Conservation (phyloP, 2,113 vertebrate species). For the Orycteropus afer region DNA sequence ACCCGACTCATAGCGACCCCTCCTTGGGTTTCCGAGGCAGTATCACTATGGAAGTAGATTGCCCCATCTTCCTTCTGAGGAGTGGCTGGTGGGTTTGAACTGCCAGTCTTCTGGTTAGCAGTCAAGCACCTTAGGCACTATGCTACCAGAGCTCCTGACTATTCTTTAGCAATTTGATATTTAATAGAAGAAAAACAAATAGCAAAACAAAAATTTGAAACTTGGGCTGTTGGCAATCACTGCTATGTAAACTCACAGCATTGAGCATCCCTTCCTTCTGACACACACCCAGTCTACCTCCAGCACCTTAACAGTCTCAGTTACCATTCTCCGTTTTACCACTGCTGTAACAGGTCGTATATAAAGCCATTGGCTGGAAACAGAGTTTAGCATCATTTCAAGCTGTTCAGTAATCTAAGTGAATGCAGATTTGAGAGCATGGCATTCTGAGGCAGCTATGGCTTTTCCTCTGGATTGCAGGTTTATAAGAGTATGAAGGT, state of each 20-base stretch:
- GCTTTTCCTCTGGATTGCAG: background rate
- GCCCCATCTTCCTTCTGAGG: too few relatives aligned
- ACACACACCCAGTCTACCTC: too few relatives aligned
- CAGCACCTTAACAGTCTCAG: background rate
- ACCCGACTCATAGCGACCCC: too few relatives aligned
- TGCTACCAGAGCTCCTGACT: too few relatives aligned
- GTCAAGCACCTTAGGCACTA: too few relatives aligned
- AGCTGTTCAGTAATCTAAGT: background rate
- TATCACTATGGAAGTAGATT: too few relatives aligned
- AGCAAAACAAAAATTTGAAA: background rate
- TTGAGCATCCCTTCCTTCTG: background rate
- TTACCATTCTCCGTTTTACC: background rate
- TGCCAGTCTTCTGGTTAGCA: too few relatives aligned
- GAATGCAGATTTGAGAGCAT: background rate
- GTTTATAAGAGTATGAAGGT: background rate
- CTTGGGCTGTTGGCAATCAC: background rate
- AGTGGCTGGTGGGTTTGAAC: too few relatives aligned
- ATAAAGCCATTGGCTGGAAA: background rate
- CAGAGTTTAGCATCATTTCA: background rate
- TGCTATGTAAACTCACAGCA: background rate
- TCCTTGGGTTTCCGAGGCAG: too few relatives aligned
- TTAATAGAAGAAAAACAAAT: background rate
- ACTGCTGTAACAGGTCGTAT: conserved; percentile 1
- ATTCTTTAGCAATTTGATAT: background rate
- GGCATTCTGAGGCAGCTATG: background rate